Evolutionary conservation across 2,797 vertebrate genomes (phyloP), one percentile per base, ranked within the genome.

Genomic region (Salmo trutta): DNA sequence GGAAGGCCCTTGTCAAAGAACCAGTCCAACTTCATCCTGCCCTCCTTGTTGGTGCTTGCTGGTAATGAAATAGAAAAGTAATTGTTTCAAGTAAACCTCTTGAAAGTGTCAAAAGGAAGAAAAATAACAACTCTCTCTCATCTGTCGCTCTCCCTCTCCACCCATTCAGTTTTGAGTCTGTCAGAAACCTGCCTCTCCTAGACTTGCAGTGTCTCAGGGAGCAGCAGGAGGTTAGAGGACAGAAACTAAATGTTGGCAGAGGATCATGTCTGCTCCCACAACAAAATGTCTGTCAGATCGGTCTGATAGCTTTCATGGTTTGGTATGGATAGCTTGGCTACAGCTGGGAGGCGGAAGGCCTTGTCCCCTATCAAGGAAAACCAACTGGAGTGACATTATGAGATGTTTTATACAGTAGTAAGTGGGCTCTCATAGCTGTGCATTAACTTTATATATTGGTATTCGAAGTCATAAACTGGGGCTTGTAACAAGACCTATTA

Each of bases 401-500:
- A 33, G 17, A 36, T 66, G 41, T 29, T 47, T 52, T 71, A 16
- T 24, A 29, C 71, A 15, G 53, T 54, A 2, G 51, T 17, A 72
- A 72, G 51, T 27, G 27, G 71, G 24, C 51, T 53, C 51, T 73
- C 8, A 31, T 56, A 31, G 52, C 52, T 31, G 19, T 71, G 41
- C n/a, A 17, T 16, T 5, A 66, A 66, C 64, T 74, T 76, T 78
- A 75, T 67, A 24, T 36, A 79, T 85, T 74, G 2, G 75, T 81
- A 54, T 86, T 87, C 75, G 41, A 17, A 75, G 54, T 81, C 72
- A 81, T 80, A 83, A 81, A 81, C 75, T 64, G 70, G 70, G 83
- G 84, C 79, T 84, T 2, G 51, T 71, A 82, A 77, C 87, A 76
- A 83, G 85, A 81, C 85, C 84, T 89, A 88, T 88, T 89, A 90